A percentile compares a stretch with the other conserved stretches of the same genome.
Evolutionary conservation across 2,113 vertebrate genomes (phyloP).

Genomic region (Pristiophorus japonicus): DNA sequence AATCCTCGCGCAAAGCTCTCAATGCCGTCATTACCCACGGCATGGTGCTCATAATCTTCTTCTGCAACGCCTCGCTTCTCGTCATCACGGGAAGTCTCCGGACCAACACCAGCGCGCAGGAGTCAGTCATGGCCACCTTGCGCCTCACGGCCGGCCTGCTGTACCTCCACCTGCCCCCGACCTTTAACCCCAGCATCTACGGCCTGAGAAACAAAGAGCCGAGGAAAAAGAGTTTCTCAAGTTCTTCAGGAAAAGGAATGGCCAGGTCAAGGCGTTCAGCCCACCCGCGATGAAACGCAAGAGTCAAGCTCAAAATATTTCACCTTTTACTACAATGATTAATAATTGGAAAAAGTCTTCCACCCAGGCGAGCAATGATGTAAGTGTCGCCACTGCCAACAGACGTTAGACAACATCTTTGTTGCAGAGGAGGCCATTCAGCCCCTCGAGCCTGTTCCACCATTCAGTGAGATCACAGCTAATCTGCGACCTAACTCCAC

Average conservation of each 20-base stretch:
- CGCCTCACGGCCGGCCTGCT: neutral
- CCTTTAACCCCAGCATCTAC: conserved; percentile 11
- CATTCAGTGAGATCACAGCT: too few relatives aligned
- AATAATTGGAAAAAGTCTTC: neutral
- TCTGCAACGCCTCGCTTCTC: neutral
- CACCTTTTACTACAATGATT: neutral
- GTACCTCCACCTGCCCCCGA: conserved; percentile 20
- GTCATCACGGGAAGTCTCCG: conserved; percentile 36
- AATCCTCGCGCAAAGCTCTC: conserved; percentile 26
- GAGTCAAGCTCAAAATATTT: neutral
- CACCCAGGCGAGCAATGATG: neutral
- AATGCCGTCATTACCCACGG: neutral
- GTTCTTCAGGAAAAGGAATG: neutral
- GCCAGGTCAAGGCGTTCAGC: neutral
- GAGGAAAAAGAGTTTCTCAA: neutral
- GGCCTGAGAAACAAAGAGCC: neutral
- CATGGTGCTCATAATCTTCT: neutral
- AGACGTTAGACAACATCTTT: neutral
- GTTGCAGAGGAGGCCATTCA: too few relatives aligned
- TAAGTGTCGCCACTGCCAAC: neutral
- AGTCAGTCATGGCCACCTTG: accelerated
- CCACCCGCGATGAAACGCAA: neutral
- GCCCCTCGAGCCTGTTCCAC: too few relatives aligned
- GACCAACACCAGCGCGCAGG: neutral
- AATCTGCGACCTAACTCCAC: too few relatives aligned